Evolutionary conservation across 1,140 invertebrate species (phyloP).

Genomic region (Drosophila paulistorum): DNA sequence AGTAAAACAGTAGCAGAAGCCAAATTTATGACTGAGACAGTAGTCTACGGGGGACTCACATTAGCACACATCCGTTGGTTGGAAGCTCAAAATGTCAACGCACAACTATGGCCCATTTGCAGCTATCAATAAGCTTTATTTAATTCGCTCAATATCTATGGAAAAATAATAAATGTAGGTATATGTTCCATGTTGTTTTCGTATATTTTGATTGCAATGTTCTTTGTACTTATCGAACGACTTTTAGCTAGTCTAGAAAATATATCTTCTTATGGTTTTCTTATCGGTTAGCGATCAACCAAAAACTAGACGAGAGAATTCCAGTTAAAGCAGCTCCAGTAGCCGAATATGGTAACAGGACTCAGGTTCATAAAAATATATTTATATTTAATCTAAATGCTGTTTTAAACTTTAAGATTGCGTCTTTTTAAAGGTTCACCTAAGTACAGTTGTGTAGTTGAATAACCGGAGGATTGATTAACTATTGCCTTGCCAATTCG

Average conservation of each 20-base stretch:
- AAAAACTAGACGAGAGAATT: background rate
- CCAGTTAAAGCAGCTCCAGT: background rate
- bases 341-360: background rate
- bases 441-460: too few species aligned
- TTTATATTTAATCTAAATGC: too few species aligned
- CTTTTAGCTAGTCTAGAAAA: constrained; percentile 7
- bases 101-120: background rate
- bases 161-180: background rate
- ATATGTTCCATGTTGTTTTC: constrained; percentile 12
- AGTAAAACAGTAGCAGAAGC: too few species aligned
- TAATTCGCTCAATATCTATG: constrained; percentile 34
- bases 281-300: constrained; percentile 24
- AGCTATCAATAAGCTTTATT: constrained; percentile 32
- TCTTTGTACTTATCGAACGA: constrained; percentile 53
- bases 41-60: background rate
- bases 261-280: background rate
- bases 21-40: constrained; percentile 42
- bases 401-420: too few species aligned
- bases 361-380: too few species aligned
- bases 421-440: too few species aligned
- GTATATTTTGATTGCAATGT: constrained; percentile 52
- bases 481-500: too few species aligned
- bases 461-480: too few species aligned
- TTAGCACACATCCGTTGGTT: constrained; percentile 6
- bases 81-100: constrained; percentile 13